Evolutionary conservation across 2,888 invertebrate genomes (phyloP).

Genomic region (Lepidochitona cinerea): DNA sequence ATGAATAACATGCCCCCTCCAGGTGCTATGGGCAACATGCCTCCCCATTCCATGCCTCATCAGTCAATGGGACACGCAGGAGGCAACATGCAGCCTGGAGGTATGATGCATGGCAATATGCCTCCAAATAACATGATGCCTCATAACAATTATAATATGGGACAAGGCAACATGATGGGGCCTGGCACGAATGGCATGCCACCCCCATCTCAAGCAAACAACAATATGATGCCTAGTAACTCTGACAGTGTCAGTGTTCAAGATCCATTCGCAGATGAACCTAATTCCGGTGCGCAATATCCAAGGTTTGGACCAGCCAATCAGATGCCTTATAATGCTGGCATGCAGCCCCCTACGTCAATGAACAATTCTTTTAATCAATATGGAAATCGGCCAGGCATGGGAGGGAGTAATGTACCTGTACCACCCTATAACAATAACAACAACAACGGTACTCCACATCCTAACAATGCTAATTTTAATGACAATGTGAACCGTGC

Average conservation of each 20-base stretch:
- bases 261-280: slow-evolving; percentile 69
- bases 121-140: slow-evolving; percentile 54
- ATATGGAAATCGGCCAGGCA: slow-evolving; percentile 12
- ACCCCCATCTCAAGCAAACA: not conserved
- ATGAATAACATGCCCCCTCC: slow-evolving; percentile 68
- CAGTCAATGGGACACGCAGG: slow-evolving; percentile 29
- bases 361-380: slow-evolving; percentile 16
- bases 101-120: slow-evolving; percentile 39
- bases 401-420: slow-evolving; percentile 13
- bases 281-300: slow-evolving; percentile 39
- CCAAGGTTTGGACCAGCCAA: slow-evolving; percentile 36
- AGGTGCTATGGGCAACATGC: slow-evolving; percentile 29
- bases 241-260: slow-evolving; percentile 66
- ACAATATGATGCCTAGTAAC: slow-evolving; percentile 15
- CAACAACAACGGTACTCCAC: slow-evolving; percentile 18
- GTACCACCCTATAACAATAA: slow-evolving; percentile 25
- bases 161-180: slow-evolving; percentile 22
- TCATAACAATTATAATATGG: slow-evolving; percentile 23
- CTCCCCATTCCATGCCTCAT: slow-evolving; percentile 24
- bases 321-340: slow-evolving; percentile 36
- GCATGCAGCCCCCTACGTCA: slow-evolving; percentile 19
- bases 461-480: not conserved
- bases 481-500: not conserved
- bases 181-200: slow-evolving; percentile 14
- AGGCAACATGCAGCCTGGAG: slow-evolving; percentile 35